Evolutionary conservation across 2,797 vertebrate genomes (phyloP), one percentile per base, ranked within the genome.

Genomic region (Carapus acus): DNA sequence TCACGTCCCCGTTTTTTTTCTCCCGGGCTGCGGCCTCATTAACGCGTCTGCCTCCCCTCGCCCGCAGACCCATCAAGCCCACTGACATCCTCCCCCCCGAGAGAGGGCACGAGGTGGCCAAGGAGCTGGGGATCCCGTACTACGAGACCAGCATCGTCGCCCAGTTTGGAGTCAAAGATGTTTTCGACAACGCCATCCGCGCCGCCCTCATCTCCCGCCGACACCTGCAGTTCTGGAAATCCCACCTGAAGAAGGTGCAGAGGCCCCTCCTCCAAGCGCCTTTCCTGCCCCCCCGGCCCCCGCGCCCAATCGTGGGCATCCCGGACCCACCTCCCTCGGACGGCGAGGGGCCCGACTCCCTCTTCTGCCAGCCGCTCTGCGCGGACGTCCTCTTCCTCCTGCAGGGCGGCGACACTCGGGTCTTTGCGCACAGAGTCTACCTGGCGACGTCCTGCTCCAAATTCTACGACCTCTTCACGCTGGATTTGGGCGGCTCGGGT

Each of bases 221-320:
- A 6, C 92, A 94, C 79, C 83, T 95, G 40, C 93, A 95, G 77
- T 95, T 95, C 82, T 95, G 92, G 93, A 95, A 95, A 74, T 93
- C 92, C 0, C 92, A 94, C 73, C 71, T 94, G 54, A 93, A 92
- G 74, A 93, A 89, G 55, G 91, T 93, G 63, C 92, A 93, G 72
- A 86, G 88, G 9, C 92, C 92, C 1, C 79, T 94, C 41, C 89
- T 95, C 27, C 93, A 95, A 75, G 91, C 90, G 0, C 93, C 92
- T 0, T 94, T 93, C 75, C 80, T 93, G 57, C 92, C 93, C 27
- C 91, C 92, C 8, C 90, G 89, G 6, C 93, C 92, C 0, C 92
- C 92, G 0, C 89, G 91, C 0, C 91, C 92, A 1, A 85, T 92
- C 29, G 90, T 94, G 59, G 89, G 87, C 62, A 84, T 92, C 54